These are phyloP conservation scores for Beris morrisii DNA, from an alignment of 2,888 invertebrate species.

Conservation along the genomic window DNA sequence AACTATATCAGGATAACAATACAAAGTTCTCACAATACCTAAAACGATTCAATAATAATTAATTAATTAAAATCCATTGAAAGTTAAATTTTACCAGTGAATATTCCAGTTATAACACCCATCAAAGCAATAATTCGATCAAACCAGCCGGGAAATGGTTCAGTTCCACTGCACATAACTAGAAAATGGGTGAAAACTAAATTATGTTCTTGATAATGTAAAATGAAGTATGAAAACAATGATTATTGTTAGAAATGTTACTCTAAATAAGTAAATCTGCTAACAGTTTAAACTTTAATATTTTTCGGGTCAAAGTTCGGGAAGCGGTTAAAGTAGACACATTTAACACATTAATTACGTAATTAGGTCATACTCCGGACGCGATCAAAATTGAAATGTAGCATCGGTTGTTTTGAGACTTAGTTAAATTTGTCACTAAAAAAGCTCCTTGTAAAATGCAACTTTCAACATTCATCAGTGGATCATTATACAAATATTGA, in stretches of 20 bases:
- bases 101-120: conserved; percentile 66
- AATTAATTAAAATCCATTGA: neutral
- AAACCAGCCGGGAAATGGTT: conserved; percentile 73
- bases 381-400: too few relatives aligned
- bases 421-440: too few relatives aligned
- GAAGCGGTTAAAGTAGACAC: neutral
- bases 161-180: conserved; percentile 64
- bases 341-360: neutral
- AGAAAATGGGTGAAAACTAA: conserved; percentile 41
- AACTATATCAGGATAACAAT: conserved; percentile 60
- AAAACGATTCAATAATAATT: conserved; percentile 13
- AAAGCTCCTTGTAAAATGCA: too few relatives aligned
- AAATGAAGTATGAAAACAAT: too few relatives aligned
- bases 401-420: too few relatives aligned
- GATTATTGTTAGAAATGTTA: too few relatives aligned
- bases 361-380: too few relatives aligned
- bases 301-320: too few relatives aligned
- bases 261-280: neutral
- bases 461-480: too few relatives aligned
- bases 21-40: conserved; percentile 68
- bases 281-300: neutral
- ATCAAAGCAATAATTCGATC: conserved; percentile 87
- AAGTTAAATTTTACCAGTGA: conserved; percentile 67
- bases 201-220: neutral
- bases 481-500: too few relatives aligned